Base-by-base conservation (phyloP, 2,113 vertebrate species). In the Thamnophis sirtalis region DNA sequence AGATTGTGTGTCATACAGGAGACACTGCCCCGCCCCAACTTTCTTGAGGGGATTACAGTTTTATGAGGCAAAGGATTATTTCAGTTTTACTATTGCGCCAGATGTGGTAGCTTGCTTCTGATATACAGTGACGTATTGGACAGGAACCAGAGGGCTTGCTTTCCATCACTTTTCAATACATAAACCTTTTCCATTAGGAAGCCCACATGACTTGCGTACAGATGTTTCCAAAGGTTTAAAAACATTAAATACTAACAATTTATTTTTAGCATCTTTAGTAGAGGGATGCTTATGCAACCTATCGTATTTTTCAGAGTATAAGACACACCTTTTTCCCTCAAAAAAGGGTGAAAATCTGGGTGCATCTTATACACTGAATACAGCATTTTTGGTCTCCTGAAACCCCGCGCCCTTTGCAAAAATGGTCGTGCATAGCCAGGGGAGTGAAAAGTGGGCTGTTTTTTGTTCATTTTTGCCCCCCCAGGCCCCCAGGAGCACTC, bases 121-220 rank as follows among this genome's bases (percentile, higher is more conserved):
- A 97, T 95, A 97, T 96, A 95, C 95, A 97, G 90, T 95, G 96
- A 97, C 97, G 96, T 95, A 6, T 1, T 97, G 96, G 94, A 94
- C 63, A 91, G 91, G 92, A 33, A 97, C 96, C 97, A 97, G 94
- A 96, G 84, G 3, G 54, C 95, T 97, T 96, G 49, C 87, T 95
- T 96, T 97, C 92, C 95, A 87, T 97, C 95, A 95, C 94, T 94
- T 97, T 96, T 94, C 89, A 95, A 2, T 93, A 92, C 90, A 89
- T 92, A 95, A 87, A 95, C 89, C 89, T 84, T 93, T 95, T 90
- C 93, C 92, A 60, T 48, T 68, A 95, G 95, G 94, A 93, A 95
- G 89, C 73, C 51, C 92, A 93, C 90, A 89, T 93, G 92, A 93
- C 88, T 97, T 95, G 94, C 22, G 5, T 93, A 95, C 89, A 94